Evolutionary conservation across 2,113 vertebrate genomes (phyloP).

Genomic region (Stigmatopora nigra): DNA sequence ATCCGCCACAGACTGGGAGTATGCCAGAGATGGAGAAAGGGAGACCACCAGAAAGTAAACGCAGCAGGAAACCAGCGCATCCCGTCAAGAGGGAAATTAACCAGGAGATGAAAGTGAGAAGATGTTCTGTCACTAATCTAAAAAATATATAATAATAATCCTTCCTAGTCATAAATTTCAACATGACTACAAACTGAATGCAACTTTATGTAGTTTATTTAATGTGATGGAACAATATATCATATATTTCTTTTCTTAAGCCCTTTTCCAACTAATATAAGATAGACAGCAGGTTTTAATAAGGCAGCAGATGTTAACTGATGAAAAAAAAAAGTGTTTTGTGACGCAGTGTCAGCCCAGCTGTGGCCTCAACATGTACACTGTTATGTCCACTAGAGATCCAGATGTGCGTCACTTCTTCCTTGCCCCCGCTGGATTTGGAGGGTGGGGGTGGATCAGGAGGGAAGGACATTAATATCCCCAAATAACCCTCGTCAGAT

Average conservation of each 20-base stretch:
- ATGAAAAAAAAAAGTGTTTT: conserved; percentile 10
- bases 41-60: conserved; percentile 93
- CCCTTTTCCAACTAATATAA: background rate
- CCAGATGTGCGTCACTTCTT: conserved; percentile 70
- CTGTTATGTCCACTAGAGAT: conserved; percentile 48
- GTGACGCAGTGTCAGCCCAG: conserved; percentile 57
- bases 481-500: conserved; percentile 33
- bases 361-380: conserved; percentile 50
- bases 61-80: conserved; percentile 90
- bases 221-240: background rate
- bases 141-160: background rate
- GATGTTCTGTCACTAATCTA: background rate
- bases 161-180: conserved; percentile 25
- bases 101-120: conserved; percentile 92
- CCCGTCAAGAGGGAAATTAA: conserved; percentile 92
- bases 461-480: conserved; percentile 27
- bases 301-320: conserved; percentile 8
- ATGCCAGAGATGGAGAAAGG: conserved; percentile 98
- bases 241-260: background rate
- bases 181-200: conserved; percentile 6
- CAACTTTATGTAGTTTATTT: conserved; percentile 10
- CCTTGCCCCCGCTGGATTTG: conserved; percentile 38
- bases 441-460: background rate
- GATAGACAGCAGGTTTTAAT: background rate
- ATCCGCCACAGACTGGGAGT: conserved; percentile 67